Base-by-base conservation (phyloP, 1,140 invertebrate genomes). In the Apolygus lucorum region DNA sequence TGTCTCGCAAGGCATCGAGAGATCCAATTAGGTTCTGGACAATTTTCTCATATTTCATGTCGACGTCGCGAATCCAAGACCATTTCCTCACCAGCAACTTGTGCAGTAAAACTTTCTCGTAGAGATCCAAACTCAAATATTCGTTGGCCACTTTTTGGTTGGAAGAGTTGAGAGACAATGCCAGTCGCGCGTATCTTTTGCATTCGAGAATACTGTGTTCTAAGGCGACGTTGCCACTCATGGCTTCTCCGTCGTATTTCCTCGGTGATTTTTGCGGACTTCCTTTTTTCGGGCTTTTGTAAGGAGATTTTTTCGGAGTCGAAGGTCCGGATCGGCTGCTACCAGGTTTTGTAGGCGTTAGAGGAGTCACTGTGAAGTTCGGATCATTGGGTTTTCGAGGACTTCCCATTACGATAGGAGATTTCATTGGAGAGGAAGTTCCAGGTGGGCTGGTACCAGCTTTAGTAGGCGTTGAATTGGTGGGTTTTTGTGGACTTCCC, bases 11-110 rank as follows among this genome's bases (percentile, higher is more conserved):
- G 2, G 22, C 54, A 24, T 59, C 22, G 2, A 59, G 22, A 22
- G 54, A 59, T 4, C 11, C 54, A 14, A 59, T 59, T 59, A 11
- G 11, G 54, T 24, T 59, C 8, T 13, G 11, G 4, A 22, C 11
- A 21, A 59, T 59, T 59, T 59, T 59, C 13, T 59, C 54, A 21
- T 59, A 59, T 59, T 59, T 59, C 54, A 59, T 59, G 11, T 59
- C 54, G 4, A 24, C 22, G 4, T 59, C 54, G 11, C 54, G 54
- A 59, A 59, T 59, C 54, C 54, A 59, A 8, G 54, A 59, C 54
- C 54, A 59, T 21, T 59, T 59, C 22, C 54, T 11, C 54, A 59
- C 22, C 11, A 59, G 54, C 11, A 59, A 21, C 4, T 59, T 13
- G 22, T 14, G 22, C 22, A 59, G 22, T 13, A 59, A 4, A 22